A percentile compares a stretch with the other conserved stretches of the same genome.
Evolutionary conservation across 2,797 vertebrate species (phyloP).

Genomic region (Balearica regulorum): DNA sequence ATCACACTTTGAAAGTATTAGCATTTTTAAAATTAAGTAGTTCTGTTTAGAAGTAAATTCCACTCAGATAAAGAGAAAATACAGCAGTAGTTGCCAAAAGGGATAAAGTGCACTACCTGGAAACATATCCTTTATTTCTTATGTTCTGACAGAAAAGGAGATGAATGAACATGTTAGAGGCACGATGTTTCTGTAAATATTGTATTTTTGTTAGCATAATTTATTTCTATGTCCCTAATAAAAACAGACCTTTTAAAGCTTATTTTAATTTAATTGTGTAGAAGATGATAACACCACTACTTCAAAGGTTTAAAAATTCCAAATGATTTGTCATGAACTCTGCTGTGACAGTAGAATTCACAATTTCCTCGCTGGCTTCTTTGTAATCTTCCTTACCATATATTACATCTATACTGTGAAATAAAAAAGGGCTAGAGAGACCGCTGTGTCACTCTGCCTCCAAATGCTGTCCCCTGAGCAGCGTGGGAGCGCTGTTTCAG

Average conservation of each 20-base stretch:
- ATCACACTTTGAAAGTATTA: background rate
- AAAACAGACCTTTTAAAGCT: background rate
- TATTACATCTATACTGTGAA: background rate
- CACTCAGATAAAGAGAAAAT: background rate
- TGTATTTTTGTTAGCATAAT: background rate
- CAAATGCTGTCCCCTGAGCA: background rate
- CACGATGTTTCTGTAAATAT: background rate
- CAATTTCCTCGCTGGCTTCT: background rate
- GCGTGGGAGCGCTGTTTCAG: background rate
- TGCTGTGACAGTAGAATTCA: background rate
- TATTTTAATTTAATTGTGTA: background rate
- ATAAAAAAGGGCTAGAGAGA: background rate
- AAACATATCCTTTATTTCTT: background rate
- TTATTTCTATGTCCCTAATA: background rate
- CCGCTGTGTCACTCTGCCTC: background rate
- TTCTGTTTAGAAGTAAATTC: background rate
- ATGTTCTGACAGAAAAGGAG: background rate
- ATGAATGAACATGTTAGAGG: background rate
- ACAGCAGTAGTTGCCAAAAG: background rate
- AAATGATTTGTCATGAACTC: background rate
- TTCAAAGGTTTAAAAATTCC: background rate
- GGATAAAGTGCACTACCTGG: background rate
- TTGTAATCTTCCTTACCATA: background rate
- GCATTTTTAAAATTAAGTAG: background rate
- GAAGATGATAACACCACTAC: background rate